phyloP scores from a whole-genome alignment of 1,140 invertebrate species.

The Ruditapes philippinarum region DNA sequence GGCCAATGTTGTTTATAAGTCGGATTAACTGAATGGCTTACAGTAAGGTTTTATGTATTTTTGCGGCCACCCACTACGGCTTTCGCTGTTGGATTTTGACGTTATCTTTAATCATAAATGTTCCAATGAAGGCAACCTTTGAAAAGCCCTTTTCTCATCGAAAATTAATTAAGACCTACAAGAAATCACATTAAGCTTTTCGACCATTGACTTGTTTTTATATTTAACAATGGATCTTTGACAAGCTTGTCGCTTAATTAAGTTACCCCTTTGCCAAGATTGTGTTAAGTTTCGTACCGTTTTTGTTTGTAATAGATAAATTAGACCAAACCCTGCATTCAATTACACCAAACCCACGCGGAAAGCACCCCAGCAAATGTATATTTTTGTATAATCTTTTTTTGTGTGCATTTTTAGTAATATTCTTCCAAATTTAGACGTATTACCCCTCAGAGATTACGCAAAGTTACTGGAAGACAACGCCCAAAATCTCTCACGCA shows the following conservation, averaged over 20 bases:
- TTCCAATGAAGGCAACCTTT: constrained; percentile 26
- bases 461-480: too few species aligned
- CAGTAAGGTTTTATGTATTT: constrained; percentile 2
- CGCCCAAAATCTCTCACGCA: too few species aligned
- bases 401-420: too few species aligned
- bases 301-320: constrained; percentile 32
- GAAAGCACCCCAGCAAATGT: neutral
- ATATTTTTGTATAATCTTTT: too few species aligned
- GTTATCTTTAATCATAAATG: constrained; percentile 33
- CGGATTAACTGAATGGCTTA: constrained; percentile 20
- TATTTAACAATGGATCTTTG: constrained; percentile 19
- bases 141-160: constrained; percentile 14
- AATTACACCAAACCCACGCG: neutral
- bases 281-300: constrained; percentile 21
- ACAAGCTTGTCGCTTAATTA: constrained; percentile 38
- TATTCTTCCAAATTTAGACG: neutral
- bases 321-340: constrained; percentile 7
- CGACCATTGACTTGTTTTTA: constrained; percentile 9
- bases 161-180: constrained; percentile 47
- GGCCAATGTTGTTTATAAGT: constrained; percentile 23
- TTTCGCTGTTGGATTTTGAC: constrained; percentile 38
- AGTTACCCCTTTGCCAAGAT: constrained; percentile 4
- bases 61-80: constrained; percentile 63
- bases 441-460: neutral
- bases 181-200: constrained; percentile 8